phyloP scores from a whole-genome alignment of 2,888 invertebrate species.

The Cerceris rybyensis region DNA sequence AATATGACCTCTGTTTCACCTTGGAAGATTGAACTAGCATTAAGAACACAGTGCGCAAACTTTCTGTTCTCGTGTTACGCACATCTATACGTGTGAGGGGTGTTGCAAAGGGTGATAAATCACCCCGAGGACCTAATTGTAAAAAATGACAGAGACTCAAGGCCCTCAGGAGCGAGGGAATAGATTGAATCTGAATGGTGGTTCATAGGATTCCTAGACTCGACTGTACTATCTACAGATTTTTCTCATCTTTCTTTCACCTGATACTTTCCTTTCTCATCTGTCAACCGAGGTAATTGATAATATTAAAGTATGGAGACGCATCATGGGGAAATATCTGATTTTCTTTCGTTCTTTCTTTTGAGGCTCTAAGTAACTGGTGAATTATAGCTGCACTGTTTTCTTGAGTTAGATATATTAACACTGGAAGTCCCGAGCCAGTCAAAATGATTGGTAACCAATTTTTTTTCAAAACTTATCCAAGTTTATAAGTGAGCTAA shows the following conservation, averaged over 20 bases:
- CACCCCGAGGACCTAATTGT: constrained; percentile 30
- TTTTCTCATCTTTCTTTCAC: constrained; percentile 18
- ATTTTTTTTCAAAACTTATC: too few relatives aligned
- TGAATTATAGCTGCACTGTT: too few relatives aligned
- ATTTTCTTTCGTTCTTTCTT: too few relatives aligned
- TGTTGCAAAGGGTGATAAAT: constrained; percentile 27
- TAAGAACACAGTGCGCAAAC: neutral
- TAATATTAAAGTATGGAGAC: neutral
- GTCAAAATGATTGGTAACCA: too few relatives aligned
- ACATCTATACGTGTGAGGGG: neutral
- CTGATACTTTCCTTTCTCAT: neutral
- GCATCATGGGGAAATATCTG: neutral
- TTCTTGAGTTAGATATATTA: too few relatives aligned
- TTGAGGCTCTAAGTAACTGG: too few relatives aligned
- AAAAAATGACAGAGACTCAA: constrained; percentile 30
- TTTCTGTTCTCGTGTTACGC: neutral
- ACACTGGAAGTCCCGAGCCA: too few relatives aligned
- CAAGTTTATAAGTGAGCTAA: too few relatives aligned
- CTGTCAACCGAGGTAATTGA: too few relatives aligned
- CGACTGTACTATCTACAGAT: neutral
- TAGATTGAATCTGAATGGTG: constrained; percentile 16
- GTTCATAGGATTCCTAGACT: constrained; percentile 13
- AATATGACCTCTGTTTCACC: constrained; percentile 3
- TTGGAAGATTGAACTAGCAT: constrained; percentile 13
- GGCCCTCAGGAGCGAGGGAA: constrained; percentile 4